phyloP scores from a whole-genome alignment of 2,113 vertebrate genomes.

The Protobothrops flavoviridis region DNA sequence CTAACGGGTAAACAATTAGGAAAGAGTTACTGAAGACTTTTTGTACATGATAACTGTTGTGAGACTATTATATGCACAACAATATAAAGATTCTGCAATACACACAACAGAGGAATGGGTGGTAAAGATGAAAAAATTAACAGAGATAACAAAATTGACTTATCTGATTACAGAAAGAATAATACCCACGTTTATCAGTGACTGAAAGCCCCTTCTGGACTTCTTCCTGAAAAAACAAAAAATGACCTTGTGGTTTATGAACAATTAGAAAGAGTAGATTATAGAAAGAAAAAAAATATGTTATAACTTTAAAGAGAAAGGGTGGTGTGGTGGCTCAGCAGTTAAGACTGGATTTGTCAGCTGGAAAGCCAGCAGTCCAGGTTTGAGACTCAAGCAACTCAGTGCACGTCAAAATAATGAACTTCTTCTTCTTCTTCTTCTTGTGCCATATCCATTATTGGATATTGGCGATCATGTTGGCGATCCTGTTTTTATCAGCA shows the following conservation, averaged over 20 bases:
- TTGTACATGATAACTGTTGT: not conserved
- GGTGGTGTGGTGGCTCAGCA: not conserved
- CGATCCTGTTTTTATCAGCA: too few species aligned
- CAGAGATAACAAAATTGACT: not conserved
- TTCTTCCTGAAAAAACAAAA: not conserved
- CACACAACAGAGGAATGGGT: not conserved
- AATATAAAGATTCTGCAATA: not conserved
- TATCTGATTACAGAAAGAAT: not conserved
- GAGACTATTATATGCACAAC: not conserved
- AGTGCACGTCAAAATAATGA: not conserved
- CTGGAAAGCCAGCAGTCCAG: not conserved
- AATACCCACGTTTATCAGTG: not conserved
- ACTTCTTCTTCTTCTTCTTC: too few species aligned
- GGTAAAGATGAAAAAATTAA: not conserved
- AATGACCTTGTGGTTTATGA: not conserved
- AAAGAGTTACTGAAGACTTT: not conserved
- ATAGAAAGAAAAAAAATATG: not conserved
- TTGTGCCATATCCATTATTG: too few species aligned
- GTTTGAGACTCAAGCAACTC: not conserved
- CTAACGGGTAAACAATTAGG: not conserved
- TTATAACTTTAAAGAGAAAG: not conserved
- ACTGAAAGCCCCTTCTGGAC: not conserved
- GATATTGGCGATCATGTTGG: too few species aligned
- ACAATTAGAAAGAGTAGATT: not conserved
- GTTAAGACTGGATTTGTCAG: not conserved